Percentiles rank a stretch among this genome's conserved stretches.
Evolutionary conservation across 2,888 invertebrate species (phyloP).

Genomic region (Drosophila cyrtoloma): DNA sequence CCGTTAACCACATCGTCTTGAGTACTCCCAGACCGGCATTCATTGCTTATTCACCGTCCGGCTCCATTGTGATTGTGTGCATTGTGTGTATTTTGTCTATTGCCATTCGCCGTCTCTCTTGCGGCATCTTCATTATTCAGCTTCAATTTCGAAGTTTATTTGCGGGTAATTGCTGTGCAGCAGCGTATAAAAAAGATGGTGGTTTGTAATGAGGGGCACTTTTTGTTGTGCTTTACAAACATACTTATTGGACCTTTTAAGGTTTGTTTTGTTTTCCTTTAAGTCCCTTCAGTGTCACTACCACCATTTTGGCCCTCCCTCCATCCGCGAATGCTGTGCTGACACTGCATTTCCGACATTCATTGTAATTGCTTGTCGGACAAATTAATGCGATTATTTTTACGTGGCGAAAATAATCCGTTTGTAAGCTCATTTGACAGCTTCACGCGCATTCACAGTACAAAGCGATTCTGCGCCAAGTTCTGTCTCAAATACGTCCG

Average conservation of each 20-base stretch:
- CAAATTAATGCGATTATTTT: constrained; percentile 76
- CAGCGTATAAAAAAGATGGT: constrained; percentile 22
- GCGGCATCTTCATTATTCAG: constrained; percentile 27
- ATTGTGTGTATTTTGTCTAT: constrained; percentile 58
- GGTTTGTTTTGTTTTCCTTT: constrained; percentile 31
- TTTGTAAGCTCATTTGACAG: constrained; percentile 71
- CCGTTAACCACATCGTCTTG: constrained; percentile 63
- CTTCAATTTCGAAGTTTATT: constrained; percentile 53
- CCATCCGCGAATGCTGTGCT: background rate
- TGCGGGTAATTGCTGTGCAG: constrained; percentile 56
- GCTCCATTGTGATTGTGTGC: constrained; percentile 48
- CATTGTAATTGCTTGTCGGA: constrained; percentile 70
- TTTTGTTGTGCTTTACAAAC: constrained; percentile 1
- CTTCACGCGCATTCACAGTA: constrained; percentile 56
- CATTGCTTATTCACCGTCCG: constrained; percentile 56
- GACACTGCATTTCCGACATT: constrained; percentile 40
- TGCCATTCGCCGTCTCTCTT: constrained; percentile 27
- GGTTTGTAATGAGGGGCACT: constrained; percentile 17
- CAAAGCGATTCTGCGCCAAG: constrained; percentile 37
- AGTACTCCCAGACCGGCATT: constrained; percentile 16
- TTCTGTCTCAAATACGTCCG: constrained; percentile 10
- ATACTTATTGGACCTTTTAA: constrained; percentile 14
- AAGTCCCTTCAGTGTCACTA: constrained; percentile 28
- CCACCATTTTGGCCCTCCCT: background rate
- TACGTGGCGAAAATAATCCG: constrained; percentile 71